Evolutionary conservation across 2,113 vertebrate genomes (phyloP).

Genomic region (Laticauda laticaudata): DNA sequence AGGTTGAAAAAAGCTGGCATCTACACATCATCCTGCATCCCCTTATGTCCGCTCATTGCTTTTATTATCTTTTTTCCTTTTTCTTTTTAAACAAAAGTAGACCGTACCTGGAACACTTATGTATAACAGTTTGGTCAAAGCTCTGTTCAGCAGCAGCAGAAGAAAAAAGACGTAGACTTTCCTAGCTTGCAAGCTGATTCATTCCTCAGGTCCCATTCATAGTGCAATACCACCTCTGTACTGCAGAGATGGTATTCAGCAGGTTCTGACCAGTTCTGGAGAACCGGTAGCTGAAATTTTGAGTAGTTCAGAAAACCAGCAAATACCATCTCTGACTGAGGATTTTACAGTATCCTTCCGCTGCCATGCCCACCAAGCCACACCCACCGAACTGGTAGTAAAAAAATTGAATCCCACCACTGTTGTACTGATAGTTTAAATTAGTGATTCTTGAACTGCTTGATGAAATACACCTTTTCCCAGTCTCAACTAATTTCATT

Average conservation of each 20-base stretch:
- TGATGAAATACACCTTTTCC: background rate
- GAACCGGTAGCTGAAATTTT: too few species aligned
- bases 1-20: conserved; percentile 21
- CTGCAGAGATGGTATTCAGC: too few species aligned
- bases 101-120: conserved; percentile 37
- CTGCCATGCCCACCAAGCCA: too few species aligned
- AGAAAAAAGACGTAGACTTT: conserved; percentile 30
- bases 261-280: too few species aligned
- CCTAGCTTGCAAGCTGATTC: background rate
- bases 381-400: too few species aligned
- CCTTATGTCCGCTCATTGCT: conserved; percentile 19
- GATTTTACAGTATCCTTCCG: too few species aligned
- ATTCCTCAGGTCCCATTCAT: background rate
- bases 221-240: background rate
- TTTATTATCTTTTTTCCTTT: background rate
- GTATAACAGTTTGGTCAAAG: conserved; percentile 50
- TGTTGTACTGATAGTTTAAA: background rate
- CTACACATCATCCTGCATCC: conserved; percentile 36
- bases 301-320: too few species aligned
- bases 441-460: background rate
- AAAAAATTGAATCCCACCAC: too few species aligned
- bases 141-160: conserved; percentile 67
- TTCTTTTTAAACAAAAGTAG: background rate
- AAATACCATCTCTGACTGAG: too few species aligned
- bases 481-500: background rate